Evolutionary conservation across 2,113 vertebrate genomes (phyloP).

Genomic region (Macrotis lagotis): DNA sequence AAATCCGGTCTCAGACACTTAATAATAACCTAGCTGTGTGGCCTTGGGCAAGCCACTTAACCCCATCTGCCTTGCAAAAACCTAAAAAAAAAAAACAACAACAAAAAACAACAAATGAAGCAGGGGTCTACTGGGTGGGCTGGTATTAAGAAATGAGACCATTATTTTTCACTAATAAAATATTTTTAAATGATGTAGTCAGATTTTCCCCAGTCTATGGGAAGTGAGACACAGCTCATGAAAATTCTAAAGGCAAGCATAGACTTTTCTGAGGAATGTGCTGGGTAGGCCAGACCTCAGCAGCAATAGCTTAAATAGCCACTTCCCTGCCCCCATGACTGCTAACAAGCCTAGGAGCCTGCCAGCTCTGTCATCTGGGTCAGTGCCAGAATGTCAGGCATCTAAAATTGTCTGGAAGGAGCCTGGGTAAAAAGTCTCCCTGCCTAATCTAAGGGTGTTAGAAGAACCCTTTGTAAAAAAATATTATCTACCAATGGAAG

Average conservation of each 20-base stretch:
- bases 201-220: neutral
- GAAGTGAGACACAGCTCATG: neutral
- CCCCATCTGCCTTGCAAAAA: too few relatives aligned
- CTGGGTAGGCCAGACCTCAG: neutral
- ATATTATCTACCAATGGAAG: neutral
- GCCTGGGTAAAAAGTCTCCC: neutral
- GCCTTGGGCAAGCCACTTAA: too few relatives aligned
- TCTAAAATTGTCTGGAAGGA: neutral
- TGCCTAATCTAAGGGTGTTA: neutral
- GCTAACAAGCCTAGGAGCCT: neutral
- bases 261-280: neutral
- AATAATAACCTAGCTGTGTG: too few relatives aligned
- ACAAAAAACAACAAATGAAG: too few relatives aligned
- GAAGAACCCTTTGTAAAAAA: neutral
- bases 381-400: neutral
- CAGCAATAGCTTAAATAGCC: neutral
- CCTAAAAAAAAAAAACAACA: too few relatives aligned
- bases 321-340: neutral
- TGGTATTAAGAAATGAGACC: neutral
- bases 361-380: neutral
- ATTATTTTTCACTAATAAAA: neutral
- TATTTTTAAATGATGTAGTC: neutral
- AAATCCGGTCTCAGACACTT: too few relatives aligned
- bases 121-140: neutral
- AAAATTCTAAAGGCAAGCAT: neutral